These are phyloP conservation scores for Laothoe populi DNA, from an alignment of 2,888 invertebrate species.

Conservation along the genomic window DNA sequence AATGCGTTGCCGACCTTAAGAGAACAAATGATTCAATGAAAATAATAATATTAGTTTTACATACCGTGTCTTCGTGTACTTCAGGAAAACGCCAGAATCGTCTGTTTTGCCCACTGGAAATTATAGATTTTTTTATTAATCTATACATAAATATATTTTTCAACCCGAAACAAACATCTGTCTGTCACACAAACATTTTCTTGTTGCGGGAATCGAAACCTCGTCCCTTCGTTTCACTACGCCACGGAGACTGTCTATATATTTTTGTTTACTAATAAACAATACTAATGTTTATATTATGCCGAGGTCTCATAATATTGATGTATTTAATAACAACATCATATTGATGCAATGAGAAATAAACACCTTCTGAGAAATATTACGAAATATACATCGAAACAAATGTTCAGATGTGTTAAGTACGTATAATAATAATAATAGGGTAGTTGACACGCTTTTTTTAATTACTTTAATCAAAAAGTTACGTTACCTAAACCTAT, in stretches of 20 bases:
- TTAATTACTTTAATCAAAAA: too few relatives aligned
- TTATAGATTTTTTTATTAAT: neutral
- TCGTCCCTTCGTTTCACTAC: too few relatives aligned
- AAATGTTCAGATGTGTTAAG: too few relatives aligned
- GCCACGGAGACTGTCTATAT: neutral
- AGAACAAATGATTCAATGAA: neutral
- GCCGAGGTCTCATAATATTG: neutral
- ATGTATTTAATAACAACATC: neutral
- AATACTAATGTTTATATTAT: neutral
- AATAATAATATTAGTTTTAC: slow-evolving; percentile 48
- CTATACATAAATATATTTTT: too few relatives aligned
- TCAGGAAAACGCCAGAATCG: slow-evolving; percentile 92
- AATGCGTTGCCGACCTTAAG: neutral
- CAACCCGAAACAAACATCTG: too few relatives aligned
- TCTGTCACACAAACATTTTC: too few relatives aligned
- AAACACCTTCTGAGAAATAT: neutral
- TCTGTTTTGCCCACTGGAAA: slow-evolving; percentile 90
- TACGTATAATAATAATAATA: too few relatives aligned
- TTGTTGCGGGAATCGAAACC: too few relatives aligned
- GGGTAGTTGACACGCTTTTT: too few relatives aligned
- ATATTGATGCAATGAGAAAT: neutral
- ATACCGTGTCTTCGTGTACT: slow-evolving; percentile 90
- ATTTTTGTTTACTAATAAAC: neutral
- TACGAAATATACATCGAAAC: neutral
- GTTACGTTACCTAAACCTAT: too few relatives aligned